Evolutionary conservation across 2,888 invertebrate species (phyloP), one percentile per base, ranked within the genome.

Genomic region (Scrobipalpa atriplicella): DNA sequence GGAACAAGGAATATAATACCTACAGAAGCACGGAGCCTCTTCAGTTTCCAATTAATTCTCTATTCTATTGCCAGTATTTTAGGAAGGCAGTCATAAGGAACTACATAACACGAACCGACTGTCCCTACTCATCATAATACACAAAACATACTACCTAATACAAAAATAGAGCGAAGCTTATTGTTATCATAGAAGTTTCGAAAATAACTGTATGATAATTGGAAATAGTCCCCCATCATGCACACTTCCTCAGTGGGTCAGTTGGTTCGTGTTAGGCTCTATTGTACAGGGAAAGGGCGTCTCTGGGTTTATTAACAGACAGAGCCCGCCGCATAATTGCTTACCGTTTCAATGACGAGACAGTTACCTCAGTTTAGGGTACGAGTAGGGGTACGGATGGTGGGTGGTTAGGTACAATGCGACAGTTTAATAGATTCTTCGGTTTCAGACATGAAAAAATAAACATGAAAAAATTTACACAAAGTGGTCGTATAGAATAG

Each of bases 241-340:
- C 13, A 43, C 13, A 13, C 43, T 43, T 43, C 13, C 43, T 43
- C 43, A 13, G 13, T 43, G 3, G 43, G 43, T 43, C 43, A 43
- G 13, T 1, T 13, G 43, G 10, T 43, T 43, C 43, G 13, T 43
- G 43, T 43, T 43, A 2, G 21, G 29, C 13, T 21, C 11, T 36
- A 10, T 36, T 58, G 16, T 58, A 58, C 36, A 38, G 11, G 51
- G 41, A 62, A 62, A 47, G 47, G 47, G 62, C 62, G 47, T 62
- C 29, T 19, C 18, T 47, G n/a, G 8, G 43, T 19, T 43, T n/a
- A 62, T 62, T 62, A n/a, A 62, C 38, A 62, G 47, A 11, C 41
- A 11, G 9, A 10, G 18, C 9, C 9, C 39, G 43, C n/a, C 19
- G 9, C 62, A 41, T 62, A 62, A 62, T 62, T 62, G 62, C 62